These are phyloP conservation scores for Notechis scutatus DNA, from an alignment of 2,113 vertebrate species.

Conservation along the genomic window DNA sequence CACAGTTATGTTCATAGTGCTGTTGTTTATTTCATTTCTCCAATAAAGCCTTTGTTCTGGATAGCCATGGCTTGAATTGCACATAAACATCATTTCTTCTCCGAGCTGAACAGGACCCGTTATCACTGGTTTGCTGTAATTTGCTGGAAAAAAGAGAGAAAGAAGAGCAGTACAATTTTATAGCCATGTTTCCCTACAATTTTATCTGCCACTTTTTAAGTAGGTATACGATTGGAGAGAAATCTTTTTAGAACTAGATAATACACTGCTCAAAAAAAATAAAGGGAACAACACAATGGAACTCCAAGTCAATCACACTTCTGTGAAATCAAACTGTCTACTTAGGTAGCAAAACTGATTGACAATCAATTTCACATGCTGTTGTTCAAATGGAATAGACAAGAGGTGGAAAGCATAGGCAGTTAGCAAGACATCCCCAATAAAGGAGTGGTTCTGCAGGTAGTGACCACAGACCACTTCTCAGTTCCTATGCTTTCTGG, in stretches of 20 bases:
- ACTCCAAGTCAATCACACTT: too few species aligned
- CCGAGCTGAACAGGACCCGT: constrained; percentile 3
- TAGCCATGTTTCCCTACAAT: not conserved
- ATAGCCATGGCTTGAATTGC: constrained; percentile 63
- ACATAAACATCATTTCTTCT: constrained; percentile 59
- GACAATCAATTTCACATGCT: too few species aligned
- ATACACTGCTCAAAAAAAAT: too few species aligned
- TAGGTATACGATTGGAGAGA: not conserved
- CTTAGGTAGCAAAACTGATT: too few species aligned
- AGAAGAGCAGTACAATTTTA: not conserved
- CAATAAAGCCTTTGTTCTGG: constrained; percentile 64
- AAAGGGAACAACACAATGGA: too few species aligned
- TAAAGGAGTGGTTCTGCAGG: too few species aligned
- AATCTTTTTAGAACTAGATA: not conserved
- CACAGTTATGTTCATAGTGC: not conserved
- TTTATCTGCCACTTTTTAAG: not conserved
- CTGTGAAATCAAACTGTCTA: too few species aligned
- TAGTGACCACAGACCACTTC: too few species aligned
- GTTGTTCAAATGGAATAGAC: too few species aligned
- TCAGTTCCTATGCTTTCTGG: too few species aligned
- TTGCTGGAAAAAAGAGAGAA: constrained; percentile 46
- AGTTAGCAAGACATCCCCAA: too few species aligned
- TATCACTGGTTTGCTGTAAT: constrained; percentile 66
- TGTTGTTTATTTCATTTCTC: constrained; percentile 67
- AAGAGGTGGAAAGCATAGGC: too few species aligned